phyloP scores from a whole-genome alignment of 2,113 vertebrate genomes.

The Piaya cayana region DNA sequence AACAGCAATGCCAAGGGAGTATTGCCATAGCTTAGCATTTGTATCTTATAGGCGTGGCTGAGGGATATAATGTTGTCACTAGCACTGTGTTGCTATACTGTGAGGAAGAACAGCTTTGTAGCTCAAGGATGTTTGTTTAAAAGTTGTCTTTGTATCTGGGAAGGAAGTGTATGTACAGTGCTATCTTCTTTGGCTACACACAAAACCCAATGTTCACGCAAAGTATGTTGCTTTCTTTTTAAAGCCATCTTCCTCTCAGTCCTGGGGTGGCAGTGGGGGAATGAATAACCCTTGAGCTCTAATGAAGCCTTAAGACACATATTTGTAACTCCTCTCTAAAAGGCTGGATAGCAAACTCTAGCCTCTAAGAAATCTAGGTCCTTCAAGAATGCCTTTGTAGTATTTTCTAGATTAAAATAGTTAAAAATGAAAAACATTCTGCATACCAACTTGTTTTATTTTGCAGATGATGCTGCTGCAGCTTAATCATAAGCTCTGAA shows the following conservation, averaged over 20 bases:
- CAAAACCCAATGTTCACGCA: background rate
- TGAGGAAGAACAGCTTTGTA: conserved; percentile 19
- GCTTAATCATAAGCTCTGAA: background rate
- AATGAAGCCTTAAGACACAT: background rate
- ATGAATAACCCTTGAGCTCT: background rate
- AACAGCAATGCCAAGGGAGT: background rate
- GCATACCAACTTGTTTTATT: background rate
- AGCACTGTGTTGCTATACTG: background rate
- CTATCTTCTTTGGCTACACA: conserved; percentile 21
- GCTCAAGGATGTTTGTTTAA: conserved; percentile 66
- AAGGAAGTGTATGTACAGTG: conserved; percentile 66
- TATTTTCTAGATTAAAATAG: background rate
- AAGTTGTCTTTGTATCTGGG: conserved; percentile 53
- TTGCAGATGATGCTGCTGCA: background rate
- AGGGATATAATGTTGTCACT: background rate
- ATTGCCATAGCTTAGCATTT: background rate
- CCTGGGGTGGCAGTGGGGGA: background rate
- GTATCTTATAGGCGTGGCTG: background rate
- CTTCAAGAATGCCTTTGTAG: background rate
- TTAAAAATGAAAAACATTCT: background rate
- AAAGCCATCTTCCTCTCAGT: conserved; percentile 8
- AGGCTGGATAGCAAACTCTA: background rate
- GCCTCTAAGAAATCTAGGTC: background rate
- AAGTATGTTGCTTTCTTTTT: background rate
- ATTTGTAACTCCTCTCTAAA: background rate